Evolutionary conservation across 92 coral and sea anemone genomes (phyloP).

Genomic region (Scolanthus callimorphus): DNA sequence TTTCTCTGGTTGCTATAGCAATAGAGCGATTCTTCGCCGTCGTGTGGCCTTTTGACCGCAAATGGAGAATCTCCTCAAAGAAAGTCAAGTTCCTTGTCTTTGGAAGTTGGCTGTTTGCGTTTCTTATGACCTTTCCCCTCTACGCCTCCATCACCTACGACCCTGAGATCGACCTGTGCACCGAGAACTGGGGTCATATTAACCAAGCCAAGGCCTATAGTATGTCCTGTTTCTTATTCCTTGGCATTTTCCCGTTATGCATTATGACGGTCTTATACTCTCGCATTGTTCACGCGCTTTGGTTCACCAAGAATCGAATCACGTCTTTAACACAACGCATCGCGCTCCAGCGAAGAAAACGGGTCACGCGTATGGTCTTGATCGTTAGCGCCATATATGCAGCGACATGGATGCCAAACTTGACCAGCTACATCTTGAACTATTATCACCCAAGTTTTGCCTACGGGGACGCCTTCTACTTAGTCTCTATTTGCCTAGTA

Average conservation of each 20-base stretch:
- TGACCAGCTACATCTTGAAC: constrained; percentile 8
- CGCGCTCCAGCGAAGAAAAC: neutral
- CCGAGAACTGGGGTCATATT: constrained; percentile 32
- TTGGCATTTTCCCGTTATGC: constrained; percentile 16
- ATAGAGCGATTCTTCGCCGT: constrained; percentile 41
- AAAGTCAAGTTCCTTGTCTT: constrained; percentile 15
- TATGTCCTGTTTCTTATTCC: constrained; percentile 13
- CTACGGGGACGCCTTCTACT: constrained; percentile 4
- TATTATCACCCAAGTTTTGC: constrained; percentile 1
- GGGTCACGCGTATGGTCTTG: constrained; percentile 11
- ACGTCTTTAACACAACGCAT: neutral
- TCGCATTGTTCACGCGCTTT: constrained; percentile 7
- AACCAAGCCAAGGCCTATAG: constrained; percentile 25
- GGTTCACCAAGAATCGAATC: neutral
- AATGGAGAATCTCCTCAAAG: constrained; percentile 6
- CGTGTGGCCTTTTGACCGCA: constrained; percentile 18
- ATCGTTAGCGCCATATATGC: constrained; percentile 16
- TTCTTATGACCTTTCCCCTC: constrained; percentile 20
- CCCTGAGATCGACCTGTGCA: constrained; percentile 6
- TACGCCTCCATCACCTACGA: constrained; percentile 27
- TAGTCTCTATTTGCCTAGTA: constrained; percentile 1
- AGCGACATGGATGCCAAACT: constrained; percentile 15
- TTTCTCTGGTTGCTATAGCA: constrained; percentile 32
- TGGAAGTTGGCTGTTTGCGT: constrained; percentile 22
- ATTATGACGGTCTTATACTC: constrained; percentile 17